Percentiles rank a stretch among this genome's conserved stretches.
These are phyloP conservation scores for Cenopis cana DNA, from an alignment of 2,888 invertebrate genomes.

Conservation along the genomic window DNA sequence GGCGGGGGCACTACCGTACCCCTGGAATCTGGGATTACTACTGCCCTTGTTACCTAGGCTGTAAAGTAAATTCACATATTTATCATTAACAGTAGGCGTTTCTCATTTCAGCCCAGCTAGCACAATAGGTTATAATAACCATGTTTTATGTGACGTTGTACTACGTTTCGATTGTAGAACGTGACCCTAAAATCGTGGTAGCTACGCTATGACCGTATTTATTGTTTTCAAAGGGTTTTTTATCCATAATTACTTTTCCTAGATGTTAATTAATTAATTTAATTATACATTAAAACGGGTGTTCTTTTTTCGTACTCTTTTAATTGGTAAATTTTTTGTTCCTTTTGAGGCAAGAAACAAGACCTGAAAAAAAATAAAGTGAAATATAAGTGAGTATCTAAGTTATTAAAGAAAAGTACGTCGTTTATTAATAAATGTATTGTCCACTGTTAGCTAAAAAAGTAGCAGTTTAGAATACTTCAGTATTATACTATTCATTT, in stretches of 20 bases:
- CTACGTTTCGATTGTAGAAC: too few species aligned
- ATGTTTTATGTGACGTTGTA: background rate
- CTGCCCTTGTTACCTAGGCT: constrained; percentile 34
- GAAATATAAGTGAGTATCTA: background rate
- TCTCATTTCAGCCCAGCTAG: constrained; percentile 2
- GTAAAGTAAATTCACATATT: constrained; percentile 31
- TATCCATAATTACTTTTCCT: too few species aligned
- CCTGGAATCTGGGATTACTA: background rate
- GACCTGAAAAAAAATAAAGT: background rate
- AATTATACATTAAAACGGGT: too few species aligned
- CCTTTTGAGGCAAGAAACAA: constrained; percentile 7
- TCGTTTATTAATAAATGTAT: background rate
- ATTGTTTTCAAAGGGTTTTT: too few species aligned
- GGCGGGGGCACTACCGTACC: background rate
- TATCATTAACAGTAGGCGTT: constrained; percentile 8
- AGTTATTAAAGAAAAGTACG: constrained; percentile 5
- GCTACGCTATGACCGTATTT: too few species aligned
- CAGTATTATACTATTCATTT: background rate
- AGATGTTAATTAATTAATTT: too few species aligned
- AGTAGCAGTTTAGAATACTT: background rate
- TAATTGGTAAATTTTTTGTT: too few species aligned
- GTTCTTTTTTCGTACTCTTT: too few species aligned
- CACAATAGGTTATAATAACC: too few species aligned
- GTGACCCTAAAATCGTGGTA: too few species aligned
- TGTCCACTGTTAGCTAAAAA: background rate